These are phyloP conservation scores for Meloidogyne hapla DNA, from an alignment of 1,140 invertebrate genomes.

Conservation along the genomic window DNA sequence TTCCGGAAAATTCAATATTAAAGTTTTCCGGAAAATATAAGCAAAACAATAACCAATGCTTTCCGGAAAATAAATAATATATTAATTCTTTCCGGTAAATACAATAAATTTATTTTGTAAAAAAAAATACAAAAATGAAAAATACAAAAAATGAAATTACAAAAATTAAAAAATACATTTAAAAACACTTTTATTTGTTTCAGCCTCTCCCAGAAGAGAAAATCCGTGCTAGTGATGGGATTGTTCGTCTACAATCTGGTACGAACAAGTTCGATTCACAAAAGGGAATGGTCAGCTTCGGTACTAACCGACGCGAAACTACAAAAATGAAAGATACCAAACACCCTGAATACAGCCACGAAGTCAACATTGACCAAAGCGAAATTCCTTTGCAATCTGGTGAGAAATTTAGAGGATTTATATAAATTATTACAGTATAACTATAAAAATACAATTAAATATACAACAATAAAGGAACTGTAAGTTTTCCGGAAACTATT, in stretches of 20 bases:
- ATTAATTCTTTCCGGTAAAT: too few species aligned
- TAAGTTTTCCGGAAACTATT: too few species aligned
- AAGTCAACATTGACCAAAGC: conserved; percentile 54
- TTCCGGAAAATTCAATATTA: too few species aligned
- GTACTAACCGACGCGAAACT: conserved; percentile 62
- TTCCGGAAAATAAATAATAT: too few species aligned
- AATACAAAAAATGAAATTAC: not conserved
- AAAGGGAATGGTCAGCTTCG: conserved; percentile 54
- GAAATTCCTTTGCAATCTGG: conserved; percentile 62
- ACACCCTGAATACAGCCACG: conserved; percentile 62
- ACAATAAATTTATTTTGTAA: too few species aligned
- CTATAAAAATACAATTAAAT: not conserved
- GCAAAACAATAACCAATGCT: too few species aligned
- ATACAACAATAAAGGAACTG: too few species aligned
- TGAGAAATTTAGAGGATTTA: not conserved
- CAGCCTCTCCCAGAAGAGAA: conserved; percentile 63
- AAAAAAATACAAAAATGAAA: not conserved
- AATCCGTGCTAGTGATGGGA: conserved; percentile 62
- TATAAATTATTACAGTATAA: not conserved
- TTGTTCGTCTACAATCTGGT: conserved; percentile 63
- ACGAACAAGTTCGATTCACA: conserved; percentile 63
- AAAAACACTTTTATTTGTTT: conserved; percentile 24
- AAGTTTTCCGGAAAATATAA: too few species aligned
- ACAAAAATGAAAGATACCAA: conserved; percentile 61
- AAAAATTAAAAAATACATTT: not conserved